Percentiles rank a stretch among this genome's conserved stretches.
Evolutionary conservation across 2,113 vertebrate genomes (phyloP).

Genomic region (Chauna torquata): DNA sequence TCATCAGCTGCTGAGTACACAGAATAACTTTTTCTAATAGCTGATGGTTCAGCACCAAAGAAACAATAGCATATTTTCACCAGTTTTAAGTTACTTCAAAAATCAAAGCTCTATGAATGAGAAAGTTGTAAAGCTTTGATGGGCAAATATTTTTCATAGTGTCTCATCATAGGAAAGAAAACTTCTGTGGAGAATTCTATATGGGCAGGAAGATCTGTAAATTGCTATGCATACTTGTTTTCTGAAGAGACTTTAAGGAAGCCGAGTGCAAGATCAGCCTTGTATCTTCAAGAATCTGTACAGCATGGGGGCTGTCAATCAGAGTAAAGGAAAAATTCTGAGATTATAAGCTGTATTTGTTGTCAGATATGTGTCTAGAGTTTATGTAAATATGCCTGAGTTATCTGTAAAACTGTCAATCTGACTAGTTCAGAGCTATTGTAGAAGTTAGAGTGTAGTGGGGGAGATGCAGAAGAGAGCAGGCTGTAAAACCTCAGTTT

Average conservation of each 20-base stretch:
- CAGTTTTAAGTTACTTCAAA: not conserved
- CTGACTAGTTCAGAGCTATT: not conserved
- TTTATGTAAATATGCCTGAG: not conserved
- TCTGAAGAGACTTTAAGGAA: not conserved
- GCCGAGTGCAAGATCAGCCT: not conserved
- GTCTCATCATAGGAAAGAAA: fast-evolving
- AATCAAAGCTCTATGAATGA: not conserved
- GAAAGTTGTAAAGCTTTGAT: not conserved
- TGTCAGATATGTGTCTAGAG: not conserved
- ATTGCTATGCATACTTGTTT: not conserved
- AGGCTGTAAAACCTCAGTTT: not conserved
- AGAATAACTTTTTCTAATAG: not conserved
- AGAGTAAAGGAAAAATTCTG: not conserved
- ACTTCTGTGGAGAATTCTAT: not conserved
- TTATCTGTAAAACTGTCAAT: not conserved
- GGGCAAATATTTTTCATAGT: not conserved
- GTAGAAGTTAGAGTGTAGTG: not conserved
- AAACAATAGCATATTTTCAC: not conserved
- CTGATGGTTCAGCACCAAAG: not conserved
- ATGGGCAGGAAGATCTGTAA: not conserved
- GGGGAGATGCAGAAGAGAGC: not conserved
- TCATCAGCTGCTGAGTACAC: not conserved
- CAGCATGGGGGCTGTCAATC: not conserved
- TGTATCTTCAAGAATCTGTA: not conserved
- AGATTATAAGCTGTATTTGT: not conserved